Evolutionary conservation across 2,113 vertebrate species (phyloP).

Genomic region (Calidris pygmaea): DNA sequence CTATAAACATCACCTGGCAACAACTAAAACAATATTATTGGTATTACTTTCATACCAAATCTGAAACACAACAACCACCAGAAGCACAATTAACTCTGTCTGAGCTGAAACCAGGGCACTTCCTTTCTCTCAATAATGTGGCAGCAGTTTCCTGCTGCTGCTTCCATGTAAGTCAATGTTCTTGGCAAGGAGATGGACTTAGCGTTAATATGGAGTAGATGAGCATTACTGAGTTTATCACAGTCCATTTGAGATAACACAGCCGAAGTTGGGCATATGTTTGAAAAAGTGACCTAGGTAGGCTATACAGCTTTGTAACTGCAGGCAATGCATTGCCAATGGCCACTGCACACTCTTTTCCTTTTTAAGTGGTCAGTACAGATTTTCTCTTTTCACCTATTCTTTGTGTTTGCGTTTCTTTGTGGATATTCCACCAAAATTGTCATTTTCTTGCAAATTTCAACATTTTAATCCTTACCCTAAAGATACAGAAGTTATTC

Average conservation of each 20-base stretch:
- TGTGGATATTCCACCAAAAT: background rate
- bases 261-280: background rate
- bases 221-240: background rate
- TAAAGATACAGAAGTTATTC: background rate
- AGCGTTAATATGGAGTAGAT: background rate
- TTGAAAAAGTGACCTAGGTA: background rate
- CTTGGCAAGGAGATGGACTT: background rate
- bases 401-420: background rate
- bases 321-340: background rate
- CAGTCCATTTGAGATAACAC: background rate
- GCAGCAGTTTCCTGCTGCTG: background rate
- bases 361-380: background rate
- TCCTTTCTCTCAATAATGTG: background rate
- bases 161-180: background rate
- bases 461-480: background rate
- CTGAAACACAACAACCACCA: background rate
- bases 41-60: background rate
- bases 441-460: background rate
- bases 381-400: background rate
- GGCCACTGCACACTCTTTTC: background rate
- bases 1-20: background rate
- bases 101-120: background rate
- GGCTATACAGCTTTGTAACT: background rate
- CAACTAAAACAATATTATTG: background rate
- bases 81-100: background rate